Conservation (phyloP, 2,113 vertebrate genomes). For the Chamaea fasciata region DNA sequence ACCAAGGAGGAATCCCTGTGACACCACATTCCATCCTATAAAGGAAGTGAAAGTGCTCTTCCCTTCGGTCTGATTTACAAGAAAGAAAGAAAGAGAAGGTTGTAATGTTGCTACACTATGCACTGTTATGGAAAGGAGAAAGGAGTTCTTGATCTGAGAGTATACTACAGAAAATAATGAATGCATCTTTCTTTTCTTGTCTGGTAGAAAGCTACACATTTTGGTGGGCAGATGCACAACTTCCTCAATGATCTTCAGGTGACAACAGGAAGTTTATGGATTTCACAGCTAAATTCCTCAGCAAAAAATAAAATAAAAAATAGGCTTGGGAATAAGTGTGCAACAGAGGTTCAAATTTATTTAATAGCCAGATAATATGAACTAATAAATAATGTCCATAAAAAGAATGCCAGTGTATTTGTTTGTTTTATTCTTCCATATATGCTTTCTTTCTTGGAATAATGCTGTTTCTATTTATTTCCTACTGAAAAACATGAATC, state of each 20-base stretch:
- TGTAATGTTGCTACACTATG: constrained; percentile 73
- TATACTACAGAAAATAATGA: not conserved
- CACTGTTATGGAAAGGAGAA: constrained; percentile 51
- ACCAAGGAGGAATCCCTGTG: constrained; percentile 77
- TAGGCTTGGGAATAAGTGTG: not conserved
- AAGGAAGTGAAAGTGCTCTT: constrained; percentile 80
- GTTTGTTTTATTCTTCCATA: not conserved
- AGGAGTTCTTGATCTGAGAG: constrained; percentile 8
- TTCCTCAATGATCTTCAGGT: not conserved
- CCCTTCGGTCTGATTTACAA: constrained; percentile 77
- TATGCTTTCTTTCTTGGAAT: not conserved
- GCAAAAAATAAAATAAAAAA: not conserved
- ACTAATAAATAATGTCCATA: not conserved
- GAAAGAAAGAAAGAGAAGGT: constrained; percentile 77
- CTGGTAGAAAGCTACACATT: not conserved
- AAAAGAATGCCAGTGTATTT: not conserved
- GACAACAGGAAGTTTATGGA: not conserved
- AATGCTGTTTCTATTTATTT: not conserved
- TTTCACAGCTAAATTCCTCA: not conserved
- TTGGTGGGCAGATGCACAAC: not conserved
- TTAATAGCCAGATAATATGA: not conserved
- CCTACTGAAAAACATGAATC: not conserved
- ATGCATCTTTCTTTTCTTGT: not conserved
- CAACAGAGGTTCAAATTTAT: not conserved
- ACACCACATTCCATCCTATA: constrained; percentile 79